phyloP scores from a whole-genome alignment of 2,113 vertebrate species.

The Sander lucioperca region DNA sequence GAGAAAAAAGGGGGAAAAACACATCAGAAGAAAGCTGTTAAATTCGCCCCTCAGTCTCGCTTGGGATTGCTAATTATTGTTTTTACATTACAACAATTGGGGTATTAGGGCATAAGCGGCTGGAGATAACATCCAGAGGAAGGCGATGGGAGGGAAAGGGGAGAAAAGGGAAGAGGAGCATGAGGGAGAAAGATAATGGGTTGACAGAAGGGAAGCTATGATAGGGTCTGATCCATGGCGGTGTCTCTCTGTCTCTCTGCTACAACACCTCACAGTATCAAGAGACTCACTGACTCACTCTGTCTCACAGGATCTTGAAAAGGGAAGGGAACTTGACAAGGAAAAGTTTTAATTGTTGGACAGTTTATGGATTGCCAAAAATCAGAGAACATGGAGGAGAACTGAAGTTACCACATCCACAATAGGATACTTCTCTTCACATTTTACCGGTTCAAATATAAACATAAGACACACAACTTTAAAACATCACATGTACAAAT shows the following conservation, averaged over 20 bases:
- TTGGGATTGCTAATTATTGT: constrained; percentile 86
- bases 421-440: not conserved
- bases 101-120: constrained; percentile 82
- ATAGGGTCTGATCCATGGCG: constrained; percentile 72
- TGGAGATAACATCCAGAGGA: constrained; percentile 83
- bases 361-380: constrained; percentile 8
- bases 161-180: constrained; percentile 41
- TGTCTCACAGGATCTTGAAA: constrained; percentile 46
- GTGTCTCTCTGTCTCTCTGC: constrained; percentile 52
- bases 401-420: not conserved
- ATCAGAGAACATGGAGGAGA: constrained; percentile 19
- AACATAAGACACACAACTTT: not conserved
- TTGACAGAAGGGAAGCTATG: constrained; percentile 75
- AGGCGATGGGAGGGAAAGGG: constrained; percentile 47
- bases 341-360: constrained; percentile 35
- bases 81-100: constrained; percentile 84
- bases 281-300: constrained; percentile 41
- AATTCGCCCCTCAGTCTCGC: constrained; percentile 79
- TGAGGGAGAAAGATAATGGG: constrained; percentile 71
- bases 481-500: not conserved
- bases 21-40: constrained; percentile 80
- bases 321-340: constrained; percentile 44
- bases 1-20: constrained; percentile 39
- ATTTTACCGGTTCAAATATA: not conserved
- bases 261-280: constrained; percentile 44